Base-by-base conservation (phyloP, 1,140 invertebrate species). In the Ridgeia piscesae region DNA sequence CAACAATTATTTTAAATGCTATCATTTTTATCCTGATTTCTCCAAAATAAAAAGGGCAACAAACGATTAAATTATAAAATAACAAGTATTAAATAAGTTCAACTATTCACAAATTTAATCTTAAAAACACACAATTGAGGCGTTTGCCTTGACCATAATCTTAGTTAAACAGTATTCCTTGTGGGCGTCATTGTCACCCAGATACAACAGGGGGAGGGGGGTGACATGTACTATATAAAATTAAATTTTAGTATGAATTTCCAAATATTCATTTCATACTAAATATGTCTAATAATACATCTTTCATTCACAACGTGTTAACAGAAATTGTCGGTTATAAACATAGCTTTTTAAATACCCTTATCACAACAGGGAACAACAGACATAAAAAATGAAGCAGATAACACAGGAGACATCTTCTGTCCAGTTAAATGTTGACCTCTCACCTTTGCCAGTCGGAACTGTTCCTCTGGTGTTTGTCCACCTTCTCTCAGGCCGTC, bases 401-500 rank as follows among this genome's bases (percentile, higher is more conserved):
- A 77, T 77, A 31, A 77, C 4, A 77, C 4, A 4, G 27, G 58
- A 77, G 17, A 77, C 17, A 77, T 77, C 14, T 77, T 77, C 11
- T 77, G 58, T 77, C 58, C 58, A 77, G 17, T 77, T 17, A 8
- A 77, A 21, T 17, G 11, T 77, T 77, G 58, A 77, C 58, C 17
- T 77, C 27, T 77, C 58, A 96, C 95, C 95, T 95, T 94, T 14
- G 95, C 94, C 91, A 94, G 94, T 27, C 93, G 93, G 21, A 95
- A 93, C 93, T 95, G 95, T 91, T 94, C 93, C 77, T 96, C 95
- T 35, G 95, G 95, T 48, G 95, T 94, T 88, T 93, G 92, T 91
- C 94, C 94, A 91, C 95, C 94, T 91, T 95, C 94, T 92, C 95
- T 94, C 33, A 96, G 94, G 88, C 98, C 97, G 91, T 97, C 97